Base-by-base conservation (phyloP, 2,888 invertebrate genomes). In the Alloplasta piceator region DNA sequence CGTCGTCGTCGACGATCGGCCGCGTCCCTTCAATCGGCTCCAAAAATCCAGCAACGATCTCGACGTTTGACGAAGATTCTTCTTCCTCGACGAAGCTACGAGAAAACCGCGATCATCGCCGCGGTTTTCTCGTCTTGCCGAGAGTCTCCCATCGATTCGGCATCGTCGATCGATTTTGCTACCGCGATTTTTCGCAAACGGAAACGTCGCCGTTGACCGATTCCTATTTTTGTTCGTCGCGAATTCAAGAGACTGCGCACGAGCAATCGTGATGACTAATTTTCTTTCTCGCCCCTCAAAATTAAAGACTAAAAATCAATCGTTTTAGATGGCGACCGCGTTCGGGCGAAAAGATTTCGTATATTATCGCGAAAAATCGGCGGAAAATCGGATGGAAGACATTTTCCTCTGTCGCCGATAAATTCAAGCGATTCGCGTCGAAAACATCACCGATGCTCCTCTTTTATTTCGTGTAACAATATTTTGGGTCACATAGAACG, bases 11-110 rank as follows among this genome's bases (percentile, higher is more conserved):
- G 50, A 60, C 16, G 16, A 50, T 61, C 68, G 61, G 16, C 68
- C 83, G 1, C 80, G 83, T 48, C 67, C 80, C 60, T 84, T 87
- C 4, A 88, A 36, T 61, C 82, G 86, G 38, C 77, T 74, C 83
- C 85, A 85, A 52, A 88, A 52, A 77, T 76, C 82, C 6, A 85
- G 46, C 46, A 88, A 73, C 10, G 83, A 66, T 67, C 82, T 83
- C 6, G 85, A 78, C 5, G 82, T 78, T 50, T 64, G 60, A 12
- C 68, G 73, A 56, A 50, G 43, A 50, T 67, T 58, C 67, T 55
- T 68, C 43, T 26, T 26, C 26, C 26, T 26, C 26, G 26, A 2
- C 26, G 3, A 1, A 26, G 48, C 10, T 41, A 67, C 48, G 12
- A 14, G 6, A 1, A 41, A 41, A n/a, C 60, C 60, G 60, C 78